phyloP scores from a whole-genome alignment of 2,888 invertebrate species.

The Hirudinaria manillensis region DNA sequence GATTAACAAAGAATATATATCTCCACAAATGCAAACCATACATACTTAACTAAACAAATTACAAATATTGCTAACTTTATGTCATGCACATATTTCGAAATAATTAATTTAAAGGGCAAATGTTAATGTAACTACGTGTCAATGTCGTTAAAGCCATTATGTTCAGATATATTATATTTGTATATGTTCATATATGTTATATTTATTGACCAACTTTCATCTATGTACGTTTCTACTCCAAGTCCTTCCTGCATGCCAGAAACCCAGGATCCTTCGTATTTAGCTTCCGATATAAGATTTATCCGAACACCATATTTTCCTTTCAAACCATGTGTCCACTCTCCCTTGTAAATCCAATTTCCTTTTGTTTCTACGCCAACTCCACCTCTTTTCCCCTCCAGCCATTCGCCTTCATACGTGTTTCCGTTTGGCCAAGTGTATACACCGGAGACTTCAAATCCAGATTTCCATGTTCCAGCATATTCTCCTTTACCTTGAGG shows the following conservation, averaged over 20 bases:
- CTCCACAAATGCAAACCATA: too few relatives aligned
- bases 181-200: too few relatives aligned
- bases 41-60: too few relatives aligned
- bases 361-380: conserved; percentile 26
- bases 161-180: too few relatives aligned
- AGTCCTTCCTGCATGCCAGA: conserved; percentile 27
- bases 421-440: conserved; percentile 76
- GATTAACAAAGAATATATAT: too few relatives aligned
- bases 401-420: conserved; percentile 60
- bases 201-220: conserved; percentile 21
- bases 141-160: too few relatives aligned
- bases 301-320: conserved; percentile 19
- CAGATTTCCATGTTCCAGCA: conserved; percentile 97
- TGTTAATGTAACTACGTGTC: too few relatives aligned
- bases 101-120: too few relatives aligned
- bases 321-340: conserved; percentile 27
- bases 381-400: conserved; percentile 23
- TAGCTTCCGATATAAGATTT: conserved; percentile 8
- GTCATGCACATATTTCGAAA: too few relatives aligned
- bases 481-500: conserved; percentile 98
- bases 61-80: too few relatives aligned
- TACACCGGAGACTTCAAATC: conserved; percentile 95
- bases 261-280: conserved; percentile 28
- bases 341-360: conserved; percentile 26
- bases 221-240: conserved; percentile 29